These are phyloP conservation scores for Xylota segnis DNA, from an alignment of 2,888 invertebrate species.

Conservation along the genomic window DNA sequence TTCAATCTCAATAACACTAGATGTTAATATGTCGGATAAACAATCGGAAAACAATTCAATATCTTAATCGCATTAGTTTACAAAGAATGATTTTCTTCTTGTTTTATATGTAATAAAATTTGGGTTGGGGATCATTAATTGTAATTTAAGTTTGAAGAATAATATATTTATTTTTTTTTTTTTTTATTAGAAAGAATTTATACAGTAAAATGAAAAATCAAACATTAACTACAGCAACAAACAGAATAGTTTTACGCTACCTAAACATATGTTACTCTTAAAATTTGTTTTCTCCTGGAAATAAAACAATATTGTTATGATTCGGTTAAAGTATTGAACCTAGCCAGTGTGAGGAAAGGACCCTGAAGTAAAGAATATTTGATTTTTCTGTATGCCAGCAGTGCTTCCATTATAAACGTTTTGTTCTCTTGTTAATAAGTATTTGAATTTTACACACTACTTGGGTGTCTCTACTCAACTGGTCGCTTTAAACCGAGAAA, in stretches of 20 bases:
- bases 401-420: constrained; percentile 22
- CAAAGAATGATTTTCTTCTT: constrained; percentile 56
- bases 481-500: not conserved
- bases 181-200: constrained; percentile 52
- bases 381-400: not conserved
- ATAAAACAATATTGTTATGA: constrained; percentile 7
- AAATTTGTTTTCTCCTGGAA: not conserved
- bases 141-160: constrained; percentile 57
- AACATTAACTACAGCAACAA: constrained; percentile 13
- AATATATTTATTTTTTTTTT: constrained; percentile 67
- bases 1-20: constrained; percentile 69
- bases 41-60: constrained; percentile 61
- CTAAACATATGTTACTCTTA: not conserved
- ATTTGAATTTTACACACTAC: not conserved
- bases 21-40: constrained; percentile 53
- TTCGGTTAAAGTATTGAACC: not conserved
- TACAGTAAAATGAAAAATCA: constrained; percentile 38
- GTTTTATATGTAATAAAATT: constrained; percentile 71
- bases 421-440: constrained; percentile 10
- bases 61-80: constrained; percentile 53
- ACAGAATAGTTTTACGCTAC: not conserved
- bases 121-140: constrained; percentile 71
- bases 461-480: not conserved
- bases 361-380: not conserved
- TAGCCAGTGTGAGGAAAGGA: not conserved